phyloP scores from a whole-genome alignment of 2,113 vertebrate genomes.

The Ibidorhyncha struthersii region DNA sequence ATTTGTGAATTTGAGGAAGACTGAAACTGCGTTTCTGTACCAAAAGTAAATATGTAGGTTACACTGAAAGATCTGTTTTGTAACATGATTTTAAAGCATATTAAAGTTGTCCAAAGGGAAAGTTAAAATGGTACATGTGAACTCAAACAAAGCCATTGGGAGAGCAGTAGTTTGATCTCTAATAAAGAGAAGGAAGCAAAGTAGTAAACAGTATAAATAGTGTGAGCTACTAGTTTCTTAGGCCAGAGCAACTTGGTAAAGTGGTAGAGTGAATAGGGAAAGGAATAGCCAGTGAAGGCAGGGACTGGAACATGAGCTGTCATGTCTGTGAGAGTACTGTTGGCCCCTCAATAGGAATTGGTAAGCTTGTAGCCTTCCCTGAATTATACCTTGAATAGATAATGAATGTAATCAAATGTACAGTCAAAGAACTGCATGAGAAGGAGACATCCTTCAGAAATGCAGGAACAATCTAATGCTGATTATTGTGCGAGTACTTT shows the following conservation, averaged over 20 bases:
- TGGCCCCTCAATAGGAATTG: not conserved
- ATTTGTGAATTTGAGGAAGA: not conserved
- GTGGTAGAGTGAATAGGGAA: not conserved
- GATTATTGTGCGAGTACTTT: not conserved
- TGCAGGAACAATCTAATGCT: not conserved
- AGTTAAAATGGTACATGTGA: not conserved
- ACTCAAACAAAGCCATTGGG: not conserved
- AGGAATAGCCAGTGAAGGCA: not conserved
- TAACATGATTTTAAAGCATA: not conserved
- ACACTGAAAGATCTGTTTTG: not conserved
- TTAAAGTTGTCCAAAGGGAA: not conserved
- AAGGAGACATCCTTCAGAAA: not conserved
- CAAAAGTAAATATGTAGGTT: not conserved
- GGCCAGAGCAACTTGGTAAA: not conserved
- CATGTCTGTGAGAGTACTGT: accelerated
- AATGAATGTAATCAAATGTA: not conserved
- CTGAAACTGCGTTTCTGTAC: not conserved
- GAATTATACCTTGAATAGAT: not conserved
- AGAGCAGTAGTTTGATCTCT: not conserved
- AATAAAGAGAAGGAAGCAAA: not conserved
- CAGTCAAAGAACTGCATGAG: not conserved
- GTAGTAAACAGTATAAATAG: not conserved
- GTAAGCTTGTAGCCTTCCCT: not conserved
- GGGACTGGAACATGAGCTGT: not conserved
- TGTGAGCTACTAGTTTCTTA: not conserved